Evolutionary conservation across 2,888 invertebrate species (phyloP), one percentile per base, ranked within the genome.

Genomic region (Drosophila neotestacea): DNA sequence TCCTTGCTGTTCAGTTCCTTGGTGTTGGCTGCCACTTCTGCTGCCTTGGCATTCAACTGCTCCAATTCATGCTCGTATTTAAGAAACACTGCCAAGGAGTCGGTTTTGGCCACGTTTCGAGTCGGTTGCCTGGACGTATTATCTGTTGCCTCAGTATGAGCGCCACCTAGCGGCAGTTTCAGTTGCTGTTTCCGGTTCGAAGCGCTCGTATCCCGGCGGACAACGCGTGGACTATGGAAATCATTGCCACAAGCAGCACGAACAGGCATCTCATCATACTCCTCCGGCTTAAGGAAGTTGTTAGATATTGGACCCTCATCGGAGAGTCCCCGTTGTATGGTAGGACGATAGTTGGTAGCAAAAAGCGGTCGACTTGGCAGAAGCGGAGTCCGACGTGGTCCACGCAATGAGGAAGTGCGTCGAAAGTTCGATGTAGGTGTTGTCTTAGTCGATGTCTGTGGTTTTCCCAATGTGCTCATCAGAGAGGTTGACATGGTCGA

Each of bases 261-360:
- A 0, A 93, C 93, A 0, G 93, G 93, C 91, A 93, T 92, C 77
- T 93, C 93, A 51, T 93, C 93, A 56, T 88, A 93, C 63, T 93
- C 93, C 70, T 92, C 92, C 0, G 93, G 91, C 69, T 92, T 92
- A 11, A 93, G 86, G 66, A 93, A 93, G 66, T 91, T 92, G 3
- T 80, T 89, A 0, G 93, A 93, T 63, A 93, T 93, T 48, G 93
- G 93, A 3, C 93, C 93, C 70, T 93, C 93, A 64, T 93, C 93
- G 28, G 93, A 92, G 42, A 93, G 90, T 0, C 93, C 93, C 0
- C 93, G 90, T 64, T 93, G 93, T 54, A 93, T 92, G 51, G 92
- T 92, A 22, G 92, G 92, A 1, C 91, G 86, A 65, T 91, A 90
- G 62, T 91, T 91, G 71, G 88, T 90, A 32, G 91, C 83, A 50